Evolutionary conservation across 1,140 invertebrate species (phyloP).

Genomic region (Aphelenchoides fujianensis): DNA sequence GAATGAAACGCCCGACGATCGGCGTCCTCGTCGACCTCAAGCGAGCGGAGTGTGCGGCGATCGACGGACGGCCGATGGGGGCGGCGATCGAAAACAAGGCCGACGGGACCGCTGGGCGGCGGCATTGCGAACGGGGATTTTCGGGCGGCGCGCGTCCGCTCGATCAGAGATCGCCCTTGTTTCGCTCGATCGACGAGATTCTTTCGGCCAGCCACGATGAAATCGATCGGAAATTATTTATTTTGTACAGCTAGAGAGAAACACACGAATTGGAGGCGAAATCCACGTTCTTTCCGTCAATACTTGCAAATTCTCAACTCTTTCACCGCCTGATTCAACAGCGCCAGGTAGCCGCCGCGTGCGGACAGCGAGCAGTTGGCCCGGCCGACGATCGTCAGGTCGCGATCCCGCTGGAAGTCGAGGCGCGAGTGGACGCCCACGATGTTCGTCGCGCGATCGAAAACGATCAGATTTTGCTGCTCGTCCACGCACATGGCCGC

Average conservation of each 20-base stretch:
- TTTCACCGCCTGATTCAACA: conserved; percentile 15
- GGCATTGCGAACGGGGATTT: too few species aligned
- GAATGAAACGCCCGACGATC: not conserved
- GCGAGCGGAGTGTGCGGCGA: too few species aligned
- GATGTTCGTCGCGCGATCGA: conserved; percentile 38
- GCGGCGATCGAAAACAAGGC: too few species aligned
- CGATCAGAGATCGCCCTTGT: too few species aligned
- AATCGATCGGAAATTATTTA: too few species aligned
- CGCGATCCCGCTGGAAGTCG: conserved; percentile 23
- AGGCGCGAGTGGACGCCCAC: conserved; percentile 33
- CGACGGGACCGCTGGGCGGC: too few species aligned
- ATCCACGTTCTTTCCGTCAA: not conserved
- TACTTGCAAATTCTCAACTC: conserved; percentile 23
- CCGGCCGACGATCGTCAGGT: conserved; percentile 9
- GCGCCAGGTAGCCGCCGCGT: not conserved
- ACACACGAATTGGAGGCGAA: too few species aligned
- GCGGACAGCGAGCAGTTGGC: conserved; percentile 18
- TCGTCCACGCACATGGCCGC: conserved; percentile 41
- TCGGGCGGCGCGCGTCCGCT: too few species aligned
- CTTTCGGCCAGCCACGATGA: too few species aligned
- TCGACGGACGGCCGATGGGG: too few species aligned
- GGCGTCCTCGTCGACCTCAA: too few species aligned
- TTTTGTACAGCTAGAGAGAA: not conserved
- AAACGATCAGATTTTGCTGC: conserved; percentile 44
- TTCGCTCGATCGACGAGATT: too few species aligned